Evolutionary conservation across 2,797 vertebrate species (phyloP).

Genomic region (Fratercula arctica): DNA sequence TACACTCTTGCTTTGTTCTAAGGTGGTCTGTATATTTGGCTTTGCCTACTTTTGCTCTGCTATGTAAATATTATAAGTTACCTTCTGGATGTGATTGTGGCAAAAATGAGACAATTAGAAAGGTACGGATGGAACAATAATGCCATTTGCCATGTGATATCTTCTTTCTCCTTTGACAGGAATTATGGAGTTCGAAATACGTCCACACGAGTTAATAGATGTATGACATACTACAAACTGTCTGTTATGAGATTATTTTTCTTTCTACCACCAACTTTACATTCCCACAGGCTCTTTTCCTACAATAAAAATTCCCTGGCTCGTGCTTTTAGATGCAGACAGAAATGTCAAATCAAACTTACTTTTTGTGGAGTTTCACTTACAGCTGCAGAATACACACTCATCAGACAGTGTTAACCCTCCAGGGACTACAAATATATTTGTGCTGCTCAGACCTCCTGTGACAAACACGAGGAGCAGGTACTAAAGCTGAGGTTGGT

Average conservation of each 20-base stretch:
- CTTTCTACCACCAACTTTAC: neutral
- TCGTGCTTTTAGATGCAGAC: neutral
- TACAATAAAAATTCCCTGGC: neutral
- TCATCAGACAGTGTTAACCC: neutral
- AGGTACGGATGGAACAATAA: accelerated
- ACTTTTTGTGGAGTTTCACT: neutral
- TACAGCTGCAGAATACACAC: neutral
- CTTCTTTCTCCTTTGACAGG: neutral
- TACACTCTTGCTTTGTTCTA: neutral
- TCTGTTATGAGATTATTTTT: neutral
- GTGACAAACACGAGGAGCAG: neutral
- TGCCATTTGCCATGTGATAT: neutral
- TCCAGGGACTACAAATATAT: neutral
- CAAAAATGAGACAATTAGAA: neutral
- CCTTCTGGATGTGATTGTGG: neutral
- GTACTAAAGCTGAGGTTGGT: neutral
- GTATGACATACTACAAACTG: neutral
- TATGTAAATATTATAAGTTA: neutral
- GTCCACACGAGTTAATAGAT: neutral
- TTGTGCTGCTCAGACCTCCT: neutral
- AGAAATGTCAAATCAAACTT: neutral
- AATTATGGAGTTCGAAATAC: neutral
- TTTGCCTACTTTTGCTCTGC: neutral
- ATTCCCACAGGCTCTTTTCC: neutral
- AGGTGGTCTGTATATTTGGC: neutral